phyloP scores from a whole-genome alignment of 2,113 vertebrate species.

The human (Homo sapiens) region DNA sequence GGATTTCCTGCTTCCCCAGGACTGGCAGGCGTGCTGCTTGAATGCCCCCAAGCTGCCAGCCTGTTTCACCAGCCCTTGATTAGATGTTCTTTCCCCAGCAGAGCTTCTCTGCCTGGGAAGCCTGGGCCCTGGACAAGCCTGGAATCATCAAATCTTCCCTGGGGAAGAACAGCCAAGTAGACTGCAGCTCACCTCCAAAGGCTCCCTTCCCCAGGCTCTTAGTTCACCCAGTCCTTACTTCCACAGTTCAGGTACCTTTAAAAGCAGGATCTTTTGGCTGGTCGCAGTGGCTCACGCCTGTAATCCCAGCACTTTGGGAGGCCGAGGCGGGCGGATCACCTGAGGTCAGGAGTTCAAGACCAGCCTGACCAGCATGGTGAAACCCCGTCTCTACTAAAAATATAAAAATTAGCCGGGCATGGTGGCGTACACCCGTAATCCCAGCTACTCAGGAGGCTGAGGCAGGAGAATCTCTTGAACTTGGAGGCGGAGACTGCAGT shows the following conservation, averaged over 20 bases:
- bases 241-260: not conserved
- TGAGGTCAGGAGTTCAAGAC: too few species aligned
- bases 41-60: too few species aligned
- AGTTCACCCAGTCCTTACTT: not conserved
- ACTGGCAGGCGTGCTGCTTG: accelerated
- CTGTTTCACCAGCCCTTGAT: not conserved
- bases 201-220: not conserved
- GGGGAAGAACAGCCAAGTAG: not conserved
- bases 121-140: not conserved
- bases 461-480: too few species aligned
- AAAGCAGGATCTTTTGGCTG: not conserved
- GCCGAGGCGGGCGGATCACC: too few species aligned
- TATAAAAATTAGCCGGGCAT: too few species aligned
- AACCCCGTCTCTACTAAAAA: too few species aligned
- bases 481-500: too few species aligned
- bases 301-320: too few species aligned
- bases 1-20: not conserved
- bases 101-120: not conserved
- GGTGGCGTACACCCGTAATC: accelerated
- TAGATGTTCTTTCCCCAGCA: not conserved
- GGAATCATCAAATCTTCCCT: not conserved
- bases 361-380: too few species aligned
- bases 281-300: too few species aligned
- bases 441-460: too few species aligned
- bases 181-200: not conserved